Percentiles rank a stretch among this genome's conserved stretches.
These are phyloP conservation scores for Cisticola juncidis DNA, from an alignment of 2,113 vertebrate species.

Conservation along the genomic window DNA sequence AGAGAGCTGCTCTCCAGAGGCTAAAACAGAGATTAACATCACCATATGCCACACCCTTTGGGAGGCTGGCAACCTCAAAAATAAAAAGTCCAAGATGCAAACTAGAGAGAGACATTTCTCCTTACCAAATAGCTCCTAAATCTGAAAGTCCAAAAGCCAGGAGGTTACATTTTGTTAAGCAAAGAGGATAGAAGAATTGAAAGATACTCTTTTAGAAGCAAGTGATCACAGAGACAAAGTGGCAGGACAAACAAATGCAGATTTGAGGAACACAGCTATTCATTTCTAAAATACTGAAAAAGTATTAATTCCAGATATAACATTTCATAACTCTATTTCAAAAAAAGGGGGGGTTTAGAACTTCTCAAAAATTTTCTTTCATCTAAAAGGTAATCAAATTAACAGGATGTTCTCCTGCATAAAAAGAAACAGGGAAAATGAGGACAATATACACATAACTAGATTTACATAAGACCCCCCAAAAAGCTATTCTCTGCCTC, in stretches of 20 bases:
- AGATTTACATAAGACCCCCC: background rate
- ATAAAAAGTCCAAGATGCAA: background rate
- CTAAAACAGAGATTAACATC: background rate
- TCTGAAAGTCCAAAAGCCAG: background rate
- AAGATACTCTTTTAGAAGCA: background rate
- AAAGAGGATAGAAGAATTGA: background rate
- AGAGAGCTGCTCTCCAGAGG: background rate
- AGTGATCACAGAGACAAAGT: background rate
- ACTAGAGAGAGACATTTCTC: background rate
- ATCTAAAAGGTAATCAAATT: background rate
- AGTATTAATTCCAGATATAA: background rate
- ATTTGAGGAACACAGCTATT: background rate
- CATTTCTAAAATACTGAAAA: background rate
- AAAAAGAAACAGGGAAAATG: background rate
- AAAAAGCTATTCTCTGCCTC: background rate
- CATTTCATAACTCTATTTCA: background rate
- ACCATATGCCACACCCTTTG: accelerated
- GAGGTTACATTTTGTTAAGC: accelerated
- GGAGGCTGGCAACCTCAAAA: background rate
- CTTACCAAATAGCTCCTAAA: background rate
- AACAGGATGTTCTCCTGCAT: background rate
- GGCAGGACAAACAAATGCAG: background rate
- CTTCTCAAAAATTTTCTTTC: background rate
- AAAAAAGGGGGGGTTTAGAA: background rate
- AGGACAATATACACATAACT: background rate